Percentiles rank a stretch among this genome's conserved stretches.
Conservation (phyloP, 2,888 invertebrate species). For the Rhagonycha lutea region DNA sequence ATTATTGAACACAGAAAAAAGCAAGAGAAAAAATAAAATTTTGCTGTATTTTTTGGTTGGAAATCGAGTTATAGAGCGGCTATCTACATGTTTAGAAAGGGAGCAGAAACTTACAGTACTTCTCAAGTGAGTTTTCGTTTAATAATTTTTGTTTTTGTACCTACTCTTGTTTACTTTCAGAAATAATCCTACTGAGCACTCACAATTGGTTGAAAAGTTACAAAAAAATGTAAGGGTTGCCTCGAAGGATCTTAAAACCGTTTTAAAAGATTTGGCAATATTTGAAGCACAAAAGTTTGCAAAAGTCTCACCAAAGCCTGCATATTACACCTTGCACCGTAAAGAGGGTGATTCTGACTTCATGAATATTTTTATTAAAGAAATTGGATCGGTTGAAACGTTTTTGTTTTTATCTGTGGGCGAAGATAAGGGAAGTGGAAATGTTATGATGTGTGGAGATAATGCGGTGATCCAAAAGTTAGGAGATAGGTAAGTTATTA, state of each 20-base stretch:
- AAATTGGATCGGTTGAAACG: constrained; percentile 62
- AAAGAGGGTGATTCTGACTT: constrained; percentile 82
- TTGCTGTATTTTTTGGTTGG: constrained; percentile 75
- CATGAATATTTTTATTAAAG: constrained; percentile 69
- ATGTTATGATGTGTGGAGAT: constrained; percentile 62
- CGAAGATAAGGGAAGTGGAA: constrained; percentile 67
- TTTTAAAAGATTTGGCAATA: constrained; percentile 72
- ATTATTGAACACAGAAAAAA: constrained; percentile 71
- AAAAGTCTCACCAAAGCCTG: constrained; percentile 55
- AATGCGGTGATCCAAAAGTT: constrained; percentile 60
- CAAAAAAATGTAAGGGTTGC: constrained; percentile 68
- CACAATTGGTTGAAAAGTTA: constrained; percentile 73
- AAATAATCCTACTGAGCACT: constrained; percentile 71
- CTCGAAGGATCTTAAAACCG: constrained; percentile 67
- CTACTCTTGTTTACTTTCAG: constrained; percentile 54
- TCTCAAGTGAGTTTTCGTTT: constrained; percentile 67
- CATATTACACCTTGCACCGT: constrained; percentile 64
- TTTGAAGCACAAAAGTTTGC: constrained; percentile 68
- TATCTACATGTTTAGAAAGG: constrained; percentile 65
- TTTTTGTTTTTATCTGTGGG: constrained; percentile 73
- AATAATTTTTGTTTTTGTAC: neutral
- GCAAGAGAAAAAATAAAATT: constrained; percentile 69
- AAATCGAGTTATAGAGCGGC: constrained; percentile 65
- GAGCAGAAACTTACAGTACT: constrained; percentile 70
- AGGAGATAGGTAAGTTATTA: constrained; percentile 63